Base-by-base conservation (phyloP, 1,140 invertebrate genomes). In the Drosophila tani region DNA sequence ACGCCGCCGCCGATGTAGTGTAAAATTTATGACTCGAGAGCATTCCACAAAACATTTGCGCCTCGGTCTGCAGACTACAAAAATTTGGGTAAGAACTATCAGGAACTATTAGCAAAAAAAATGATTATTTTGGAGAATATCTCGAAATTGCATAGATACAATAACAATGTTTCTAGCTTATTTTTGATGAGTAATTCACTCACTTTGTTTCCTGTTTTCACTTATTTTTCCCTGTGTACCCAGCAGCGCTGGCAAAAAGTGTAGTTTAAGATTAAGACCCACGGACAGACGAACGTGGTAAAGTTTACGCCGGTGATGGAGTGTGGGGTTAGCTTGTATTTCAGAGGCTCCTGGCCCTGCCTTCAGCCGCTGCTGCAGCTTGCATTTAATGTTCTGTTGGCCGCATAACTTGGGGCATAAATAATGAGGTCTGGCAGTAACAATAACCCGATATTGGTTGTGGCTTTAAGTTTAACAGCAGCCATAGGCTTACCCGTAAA, bases 21-120 rank as follows among this genome's bases (percentile, higher is more conserved):
- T 90, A 85, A 90, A 88, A 88, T 88, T 88, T 88, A 88, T 88
- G 84, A 88, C 84, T 88, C 65, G 59, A 88, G 84, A 81, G 81
- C 85, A 88, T 88, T 88, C 87, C 81, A 73, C 85, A 90, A 88
- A 90, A 88, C 84, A 88, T 88, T 88, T 90, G 74, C 81, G 85
- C 83, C 77, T 87, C 55, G 63, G 68, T 64, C 55, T 60, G 11
- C 63, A 70, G 17, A 12, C 40, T 0, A 8, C 27, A 9, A 53
- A 69, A 32, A n/a, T 14, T 6, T 2, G 0, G 1, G 0, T 15
- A 0, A 11, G 15, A 29, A 19, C 11, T 0, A 9, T 15, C 2
- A 5, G 11, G 11, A 17, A 11, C 1, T 32, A 32, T 47, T 0
- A 2, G 2, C 8, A 8, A 32, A 19, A 58, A 14, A 43, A 5